These are phyloP conservation scores for Hypotaenidia okinawae DNA, from an alignment of 2,797 vertebrate species.

Conservation along the genomic window DNA sequence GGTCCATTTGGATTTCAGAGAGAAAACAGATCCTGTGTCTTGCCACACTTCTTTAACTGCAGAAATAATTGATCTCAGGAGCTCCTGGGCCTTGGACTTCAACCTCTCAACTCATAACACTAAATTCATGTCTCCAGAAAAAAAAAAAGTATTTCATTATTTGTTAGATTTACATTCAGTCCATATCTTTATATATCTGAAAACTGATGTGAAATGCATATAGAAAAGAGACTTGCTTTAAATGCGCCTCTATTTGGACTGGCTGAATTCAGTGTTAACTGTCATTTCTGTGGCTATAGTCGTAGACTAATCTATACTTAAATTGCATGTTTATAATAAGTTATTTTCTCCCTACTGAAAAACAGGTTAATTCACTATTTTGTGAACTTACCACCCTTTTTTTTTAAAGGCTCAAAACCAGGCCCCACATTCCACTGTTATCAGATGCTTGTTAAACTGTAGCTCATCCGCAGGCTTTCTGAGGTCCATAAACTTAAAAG, in stretches of 20 bases:
- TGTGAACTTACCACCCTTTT: background rate
- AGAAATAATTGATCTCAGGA: background rate
- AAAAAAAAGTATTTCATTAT: background rate
- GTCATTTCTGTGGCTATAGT: background rate
- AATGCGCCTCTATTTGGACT: background rate
- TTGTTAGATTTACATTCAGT: background rate
- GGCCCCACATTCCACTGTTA: conserved; percentile 50
- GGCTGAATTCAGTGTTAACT: background rate
- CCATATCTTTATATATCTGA: background rate
- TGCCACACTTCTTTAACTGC: background rate
- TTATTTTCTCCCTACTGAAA: background rate
- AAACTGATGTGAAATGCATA: background rate
- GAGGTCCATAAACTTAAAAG: background rate
- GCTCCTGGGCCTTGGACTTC: background rate
- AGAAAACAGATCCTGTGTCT: background rate
- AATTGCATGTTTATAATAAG: background rate
- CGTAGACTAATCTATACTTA: background rate
- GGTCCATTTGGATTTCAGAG: background rate
- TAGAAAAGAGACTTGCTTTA: background rate
- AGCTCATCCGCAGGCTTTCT: background rate
- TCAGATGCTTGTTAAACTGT: conserved; percentile 35
- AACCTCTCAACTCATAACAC: background rate
- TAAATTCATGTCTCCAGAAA: background rate
- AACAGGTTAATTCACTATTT: background rate
- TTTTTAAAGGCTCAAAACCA: conserved; percentile 5